A percentile compares a stretch with the other conserved stretches of the same genome.
Evolutionary conservation across 30 jellyfish, hydroid and myxozoan genomes (phyloP).

Genomic region (Hydractinia echinata): DNA sequence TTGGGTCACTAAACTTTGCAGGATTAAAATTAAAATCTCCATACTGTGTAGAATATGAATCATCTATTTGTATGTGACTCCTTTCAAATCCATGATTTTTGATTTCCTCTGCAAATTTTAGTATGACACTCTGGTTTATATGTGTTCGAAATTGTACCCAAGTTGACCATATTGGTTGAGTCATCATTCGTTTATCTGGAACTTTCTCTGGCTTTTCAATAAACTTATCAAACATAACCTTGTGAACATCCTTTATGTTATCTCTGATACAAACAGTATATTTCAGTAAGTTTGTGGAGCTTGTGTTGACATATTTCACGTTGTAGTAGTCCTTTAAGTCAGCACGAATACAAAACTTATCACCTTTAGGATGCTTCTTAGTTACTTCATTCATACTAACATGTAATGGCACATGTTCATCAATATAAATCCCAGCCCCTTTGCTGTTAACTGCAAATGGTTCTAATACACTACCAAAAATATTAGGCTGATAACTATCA

Average conservation of each 20-base stretch:
- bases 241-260: constrained; percentile 50
- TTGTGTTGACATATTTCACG: background rate
- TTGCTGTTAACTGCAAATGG: constrained; percentile 61
- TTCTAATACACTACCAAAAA: constrained; percentile 81
- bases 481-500: constrained; percentile 29
- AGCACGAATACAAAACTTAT: constrained; percentile 51
- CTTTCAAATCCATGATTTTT: constrained; percentile 44
- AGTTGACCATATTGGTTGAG: constrained; percentile 89
- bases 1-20: constrained; percentile 51
- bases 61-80: constrained; percentile 90
- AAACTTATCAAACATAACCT: constrained; percentile 37
- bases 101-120: constrained; percentile 53
- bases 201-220: constrained; percentile 39
- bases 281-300: background rate
- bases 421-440: constrained; percentile 72
- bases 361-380: background rate
- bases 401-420: constrained; percentile 41
- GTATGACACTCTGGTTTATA: constrained; percentile 49
- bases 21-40: constrained; percentile 89
- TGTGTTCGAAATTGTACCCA: constrained; percentile 71
- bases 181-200: constrained; percentile 57
- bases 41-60: constrained; percentile 58
- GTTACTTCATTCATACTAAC: constrained; percentile 69
- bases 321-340: constrained; percentile 6
- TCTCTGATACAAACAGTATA: constrained; percentile 58